Conservation (phyloP, 2,113 vertebrate species). For the Mormyrus lacerda region DNA sequence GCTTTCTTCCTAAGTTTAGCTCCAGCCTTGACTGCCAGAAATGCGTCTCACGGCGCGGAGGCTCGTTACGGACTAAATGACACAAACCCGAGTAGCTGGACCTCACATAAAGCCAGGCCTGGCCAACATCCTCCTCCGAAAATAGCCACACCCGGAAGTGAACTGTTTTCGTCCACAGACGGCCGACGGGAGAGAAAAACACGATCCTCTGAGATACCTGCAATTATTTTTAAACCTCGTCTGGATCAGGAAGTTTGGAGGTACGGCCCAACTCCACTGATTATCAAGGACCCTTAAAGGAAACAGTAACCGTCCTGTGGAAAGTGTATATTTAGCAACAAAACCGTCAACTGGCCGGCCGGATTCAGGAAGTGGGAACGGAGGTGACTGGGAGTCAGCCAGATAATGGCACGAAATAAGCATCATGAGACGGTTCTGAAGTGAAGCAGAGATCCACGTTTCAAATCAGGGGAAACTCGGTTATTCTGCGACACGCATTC, state of each 20-base stretch:
- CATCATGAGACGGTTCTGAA: background rate
- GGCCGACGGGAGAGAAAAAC: background rate
- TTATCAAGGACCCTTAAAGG: background rate
- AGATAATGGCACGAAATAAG: background rate
- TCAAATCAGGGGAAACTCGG: background rate
- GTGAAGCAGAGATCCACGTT: background rate
- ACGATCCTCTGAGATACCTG: background rate
- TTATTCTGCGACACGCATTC: background rate
- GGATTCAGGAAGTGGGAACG: background rate
- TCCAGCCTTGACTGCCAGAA: slow-evolving; percentile 27
- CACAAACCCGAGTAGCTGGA: slow-evolving; percentile 32
- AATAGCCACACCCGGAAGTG: slow-evolving; percentile 6
- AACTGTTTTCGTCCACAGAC: background rate
- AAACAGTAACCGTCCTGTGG: background rate
- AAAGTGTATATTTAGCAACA: background rate
- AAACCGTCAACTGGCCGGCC: background rate
- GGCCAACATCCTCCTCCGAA: slow-evolving; percentile 3
- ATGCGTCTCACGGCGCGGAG: slow-evolving; percentile 27
- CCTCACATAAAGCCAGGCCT: slow-evolving; percentile 24
- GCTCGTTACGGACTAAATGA: slow-evolving; percentile 35
- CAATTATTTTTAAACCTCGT: slow-evolving; percentile 4
- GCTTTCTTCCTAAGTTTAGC: slow-evolving; percentile 12
- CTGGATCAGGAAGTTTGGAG: background rate
- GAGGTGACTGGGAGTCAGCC: background rate
- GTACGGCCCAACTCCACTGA: background rate